Evolutionary conservation across 2,797 vertebrate genomes (phyloP).

Genomic region (Falco columbarius): DNA sequence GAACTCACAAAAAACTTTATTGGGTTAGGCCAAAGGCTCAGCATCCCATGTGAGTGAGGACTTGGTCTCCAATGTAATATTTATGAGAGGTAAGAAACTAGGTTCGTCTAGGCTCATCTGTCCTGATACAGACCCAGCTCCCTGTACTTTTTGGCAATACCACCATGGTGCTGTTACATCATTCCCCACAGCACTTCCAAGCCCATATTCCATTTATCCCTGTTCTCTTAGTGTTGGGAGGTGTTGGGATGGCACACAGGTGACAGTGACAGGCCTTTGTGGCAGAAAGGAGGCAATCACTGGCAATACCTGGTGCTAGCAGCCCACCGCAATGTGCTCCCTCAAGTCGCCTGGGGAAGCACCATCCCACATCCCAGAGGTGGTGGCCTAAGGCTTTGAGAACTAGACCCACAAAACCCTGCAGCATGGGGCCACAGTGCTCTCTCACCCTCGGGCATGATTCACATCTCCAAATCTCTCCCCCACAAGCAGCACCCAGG

Average conservation of each 20-base stretch:
- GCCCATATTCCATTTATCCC: neutral
- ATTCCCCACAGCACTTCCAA: neutral
- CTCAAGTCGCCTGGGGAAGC: neutral
- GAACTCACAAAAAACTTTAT: neutral
- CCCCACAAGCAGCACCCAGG: neutral
- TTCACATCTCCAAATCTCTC: neutral
- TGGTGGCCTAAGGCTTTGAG: neutral
- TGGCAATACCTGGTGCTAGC: neutral
- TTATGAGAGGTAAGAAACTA: neutral
- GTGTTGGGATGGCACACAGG: accelerated
- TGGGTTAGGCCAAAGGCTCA: neutral
- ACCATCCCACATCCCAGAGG: neutral
- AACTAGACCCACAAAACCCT: neutral
- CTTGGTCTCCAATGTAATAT: neutral
- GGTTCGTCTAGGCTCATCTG: neutral
- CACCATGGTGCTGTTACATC: neutral
- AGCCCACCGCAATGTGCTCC: neutral
- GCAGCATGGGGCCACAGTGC: neutral
- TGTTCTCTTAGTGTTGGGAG: neutral
- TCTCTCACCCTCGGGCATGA: neutral
- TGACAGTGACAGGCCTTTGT: neutral
- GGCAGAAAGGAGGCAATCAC: neutral
- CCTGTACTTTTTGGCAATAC: neutral
- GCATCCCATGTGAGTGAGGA: accelerated
- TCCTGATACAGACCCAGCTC: neutral